A percentile compares a stretch with the other conserved stretches of the same genome.
These are phyloP conservation scores for Homarus gammarus DNA, from an alignment of 2,888 invertebrate genomes.

Conservation along the genomic window DNA sequence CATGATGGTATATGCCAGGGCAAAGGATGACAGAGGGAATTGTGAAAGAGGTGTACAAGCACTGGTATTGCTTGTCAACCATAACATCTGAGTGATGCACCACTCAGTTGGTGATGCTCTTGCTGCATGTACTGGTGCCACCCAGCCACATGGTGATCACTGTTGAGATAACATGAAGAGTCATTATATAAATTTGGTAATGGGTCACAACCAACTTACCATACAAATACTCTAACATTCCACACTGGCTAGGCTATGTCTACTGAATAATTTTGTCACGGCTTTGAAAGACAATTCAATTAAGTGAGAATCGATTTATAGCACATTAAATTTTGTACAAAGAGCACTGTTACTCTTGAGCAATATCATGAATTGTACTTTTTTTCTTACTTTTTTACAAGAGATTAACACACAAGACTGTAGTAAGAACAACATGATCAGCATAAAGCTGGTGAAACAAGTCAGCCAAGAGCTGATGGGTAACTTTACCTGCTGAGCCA, in stretches of 20 bases:
- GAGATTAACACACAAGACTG: slow-evolving; percentile 47
- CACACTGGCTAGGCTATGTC: slow-evolving; percentile 67
- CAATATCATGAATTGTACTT: slow-evolving; percentile 44
- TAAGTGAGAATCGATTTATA: slow-evolving; percentile 34
- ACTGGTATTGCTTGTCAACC: neutral
- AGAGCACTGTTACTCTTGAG: slow-evolving; percentile 61
- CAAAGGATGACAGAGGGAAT: neutral
- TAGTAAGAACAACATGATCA: slow-evolving; percentile 56
- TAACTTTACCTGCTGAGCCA: slow-evolving; percentile 73
- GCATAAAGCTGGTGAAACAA: slow-evolving; percentile 60
- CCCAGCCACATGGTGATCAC: slow-evolving; percentile 51
- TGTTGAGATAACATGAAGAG: slow-evolving; percentile 45
- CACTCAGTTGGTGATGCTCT: neutral
- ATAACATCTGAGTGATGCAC: neutral
- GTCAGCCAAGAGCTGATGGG: slow-evolving; percentile 68
- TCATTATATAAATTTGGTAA: slow-evolving; percentile 9
- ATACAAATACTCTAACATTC: slow-evolving; percentile 65
- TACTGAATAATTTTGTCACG: slow-evolving; percentile 58
- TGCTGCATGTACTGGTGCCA: slow-evolving; percentile 28
- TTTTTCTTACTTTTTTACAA: slow-evolving; percentile 38
- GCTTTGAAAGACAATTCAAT: slow-evolving; percentile 58
- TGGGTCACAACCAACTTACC: slow-evolving; percentile 60
- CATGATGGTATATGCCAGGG: neutral
- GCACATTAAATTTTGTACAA: slow-evolving; percentile 63
- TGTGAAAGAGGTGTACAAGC: neutral